These are phyloP conservation scores for Lateolabrax maculatus DNA, from an alignment of 2,797 vertebrate genomes.

Conservation along the genomic window DNA sequence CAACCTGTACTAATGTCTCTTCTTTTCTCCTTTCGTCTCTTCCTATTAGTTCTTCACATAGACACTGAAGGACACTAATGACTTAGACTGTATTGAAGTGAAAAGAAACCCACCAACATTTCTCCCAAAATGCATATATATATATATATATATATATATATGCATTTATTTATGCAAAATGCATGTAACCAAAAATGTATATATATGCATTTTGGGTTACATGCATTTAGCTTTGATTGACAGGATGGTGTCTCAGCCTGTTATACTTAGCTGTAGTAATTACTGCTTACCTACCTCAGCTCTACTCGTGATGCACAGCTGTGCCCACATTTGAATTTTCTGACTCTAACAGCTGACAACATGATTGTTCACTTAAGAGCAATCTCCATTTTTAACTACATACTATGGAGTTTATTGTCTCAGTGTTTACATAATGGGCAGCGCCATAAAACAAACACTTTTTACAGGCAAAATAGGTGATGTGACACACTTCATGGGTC, in stretches of 20 bases:
- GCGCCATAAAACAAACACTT: not conserved
- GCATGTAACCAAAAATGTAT: no score
- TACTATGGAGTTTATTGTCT: not conserved
- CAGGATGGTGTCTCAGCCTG: not conserved
- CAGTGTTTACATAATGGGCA: not conserved
- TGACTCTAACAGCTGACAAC: conserved; percentile 1
- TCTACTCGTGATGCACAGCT: not conserved
- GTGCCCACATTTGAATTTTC: not conserved
- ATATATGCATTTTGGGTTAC: no score
- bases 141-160: no score
- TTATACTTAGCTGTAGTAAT: conserved; percentile 3
- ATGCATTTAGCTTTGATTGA: conserved; percentile 20
- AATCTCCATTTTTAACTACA: not conserved
- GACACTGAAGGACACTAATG: conserved; percentile 1
- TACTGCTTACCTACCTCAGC: conserved; percentile 2
- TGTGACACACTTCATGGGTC: not conserved
- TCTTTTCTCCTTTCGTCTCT: not conserved
- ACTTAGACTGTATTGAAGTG: not conserved
- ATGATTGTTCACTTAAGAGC: not conserved
- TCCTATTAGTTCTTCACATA: not conserved
- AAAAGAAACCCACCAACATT: not conserved
- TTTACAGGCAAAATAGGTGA: not conserved
- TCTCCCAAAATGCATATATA: no score
- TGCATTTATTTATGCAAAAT: no score
- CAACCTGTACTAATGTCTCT: conserved; percentile 41